Base-by-base conservation (phyloP, 2,113 vertebrate species). In the Etia nguti region DNA sequence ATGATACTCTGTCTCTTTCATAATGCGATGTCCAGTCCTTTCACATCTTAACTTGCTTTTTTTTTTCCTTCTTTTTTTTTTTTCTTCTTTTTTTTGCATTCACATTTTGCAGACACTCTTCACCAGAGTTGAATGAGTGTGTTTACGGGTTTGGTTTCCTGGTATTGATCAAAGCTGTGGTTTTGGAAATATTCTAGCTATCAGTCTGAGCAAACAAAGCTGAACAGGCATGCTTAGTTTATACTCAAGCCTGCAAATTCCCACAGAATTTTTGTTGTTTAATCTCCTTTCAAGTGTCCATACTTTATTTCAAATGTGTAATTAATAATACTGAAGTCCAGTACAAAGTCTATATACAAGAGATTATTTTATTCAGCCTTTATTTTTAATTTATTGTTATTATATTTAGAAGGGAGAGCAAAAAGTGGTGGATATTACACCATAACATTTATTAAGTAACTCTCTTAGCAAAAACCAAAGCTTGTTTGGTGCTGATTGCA, bases 11-110 rank as follows among this genome's bases (percentile, higher is more conserved):
- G 31, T 89, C 89, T 89, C 83, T 70, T 65, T 90, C 82, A 80
- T 91, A 89, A 90, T 88, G 82, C 52, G 10, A 77, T 86, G 83
- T 88, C 91, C 92, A 92, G 86, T 85, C 87, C 70, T 5, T 73
- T 79, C 86, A 56, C 62, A 84, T 86, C 46, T 81, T 81, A 62
- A 86, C n/a, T 57, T 59, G 5, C 13, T 46, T 81, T 29, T 75
- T 24, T 48, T 55, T 24, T 1, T 84, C 4, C 52, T 31, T 11
- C 15, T 46, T 50, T 18, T 29, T 75, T 59, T 79, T n/a, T 6
- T 12, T 57, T 83, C 18, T 75, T 22, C 84, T 43, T 57, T 55
- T 29, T 34, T 84, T 81, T 80, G 48, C 46, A 24, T 87, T 88
- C 70, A 48, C 77, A 56, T 84, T 86, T 46, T 81, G 52, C 88